Evolutionary conservation across 2,888 invertebrate genomes (phyloP).

Genomic region (Carcina quercana): DNA sequence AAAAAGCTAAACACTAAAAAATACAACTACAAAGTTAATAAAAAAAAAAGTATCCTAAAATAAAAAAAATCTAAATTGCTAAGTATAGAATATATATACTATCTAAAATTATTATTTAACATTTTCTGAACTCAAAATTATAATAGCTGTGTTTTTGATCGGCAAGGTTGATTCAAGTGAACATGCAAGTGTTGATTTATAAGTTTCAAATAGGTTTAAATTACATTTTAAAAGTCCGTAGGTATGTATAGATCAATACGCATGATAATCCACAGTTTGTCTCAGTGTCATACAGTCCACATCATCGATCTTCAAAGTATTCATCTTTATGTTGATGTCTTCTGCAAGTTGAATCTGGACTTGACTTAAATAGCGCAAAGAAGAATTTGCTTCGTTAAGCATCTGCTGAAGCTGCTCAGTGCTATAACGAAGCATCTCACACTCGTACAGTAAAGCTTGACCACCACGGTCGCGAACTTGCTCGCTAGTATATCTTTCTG

Average conservation of each 20-base stretch:
- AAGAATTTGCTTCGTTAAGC: constrained; percentile 81
- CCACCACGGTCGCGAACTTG: constrained; percentile 89
- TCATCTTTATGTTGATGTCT: constrained; percentile 93
- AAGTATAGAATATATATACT: no score
- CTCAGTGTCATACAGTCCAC: constrained; percentile 91
- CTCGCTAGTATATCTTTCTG: constrained; percentile 86
- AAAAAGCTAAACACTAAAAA: no score
- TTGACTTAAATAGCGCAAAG: constrained; percentile 87
- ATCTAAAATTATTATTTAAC: no score
- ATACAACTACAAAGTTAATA: no score
- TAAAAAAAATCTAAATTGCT: no score
- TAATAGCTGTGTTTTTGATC: no score
- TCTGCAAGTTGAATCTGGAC: constrained; percentile 93
- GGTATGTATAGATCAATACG: constrained; percentile 73
- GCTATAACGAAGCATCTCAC: constrained; percentile 79
- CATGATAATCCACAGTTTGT: constrained; percentile 82
- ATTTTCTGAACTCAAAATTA: no score
- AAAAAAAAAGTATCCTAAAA: no score
- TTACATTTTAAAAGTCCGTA: no score
- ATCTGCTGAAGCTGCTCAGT: constrained; percentile 81
- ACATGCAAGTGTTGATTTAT: no score
- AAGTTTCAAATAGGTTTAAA: no score
- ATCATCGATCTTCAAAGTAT: constrained; percentile 94
- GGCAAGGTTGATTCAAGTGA: no score
- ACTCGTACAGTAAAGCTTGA: constrained; percentile 81